Conservation (phyloP, 2,797 vertebrate species). For the Poeciliopsis turneri region DNA sequence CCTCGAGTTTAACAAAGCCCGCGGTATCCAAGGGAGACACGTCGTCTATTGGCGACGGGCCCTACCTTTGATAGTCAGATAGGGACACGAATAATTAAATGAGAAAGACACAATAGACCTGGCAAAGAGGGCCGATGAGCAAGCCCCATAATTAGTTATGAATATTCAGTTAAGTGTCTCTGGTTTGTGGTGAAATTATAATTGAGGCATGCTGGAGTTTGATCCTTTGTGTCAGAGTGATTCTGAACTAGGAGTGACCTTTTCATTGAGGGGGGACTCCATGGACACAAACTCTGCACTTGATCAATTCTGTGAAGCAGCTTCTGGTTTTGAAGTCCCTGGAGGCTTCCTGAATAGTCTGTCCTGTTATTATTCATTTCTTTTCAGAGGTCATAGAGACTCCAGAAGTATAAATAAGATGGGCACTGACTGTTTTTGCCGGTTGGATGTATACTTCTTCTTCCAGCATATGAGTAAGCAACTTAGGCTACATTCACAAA, state of each 20-base stretch:
- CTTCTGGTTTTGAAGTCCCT: constrained; percentile 15
- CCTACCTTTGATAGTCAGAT: constrained; percentile 74
- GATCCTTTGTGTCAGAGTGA: constrained; percentile 39
- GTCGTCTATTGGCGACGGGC: constrained; percentile 38
- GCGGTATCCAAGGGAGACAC: constrained; percentile 51
- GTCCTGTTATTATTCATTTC: constrained; percentile 19
- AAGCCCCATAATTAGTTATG: constrained; percentile 75
- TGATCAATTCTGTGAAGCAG: constrained; percentile 4
- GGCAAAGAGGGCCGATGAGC: constrained; percentile 57
- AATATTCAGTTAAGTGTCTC: constrained; percentile 78
- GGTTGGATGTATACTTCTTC: not conserved
- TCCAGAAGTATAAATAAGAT: not conserved
- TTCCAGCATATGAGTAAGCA: not conserved
- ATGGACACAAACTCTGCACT: constrained; percentile 24
- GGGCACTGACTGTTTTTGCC: not conserved
- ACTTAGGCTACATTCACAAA: not conserved
- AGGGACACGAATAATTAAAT: constrained; percentile 73
- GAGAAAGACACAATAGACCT: constrained; percentile 71
- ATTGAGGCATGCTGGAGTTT: constrained; percentile 47
- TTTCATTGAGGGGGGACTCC: constrained; percentile 39
- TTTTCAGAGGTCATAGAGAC: constrained; percentile 6
- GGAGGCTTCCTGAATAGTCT: constrained; percentile 19
- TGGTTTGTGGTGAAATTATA: constrained; percentile 58
- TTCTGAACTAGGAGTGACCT: constrained; percentile 56
- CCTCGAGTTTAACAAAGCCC: constrained; percentile 58